A percentile compares a stretch with the other conserved stretches of the same genome.
Conservation (phyloP, 2,888 invertebrate genomes). For the Acleris literana region DNA sequence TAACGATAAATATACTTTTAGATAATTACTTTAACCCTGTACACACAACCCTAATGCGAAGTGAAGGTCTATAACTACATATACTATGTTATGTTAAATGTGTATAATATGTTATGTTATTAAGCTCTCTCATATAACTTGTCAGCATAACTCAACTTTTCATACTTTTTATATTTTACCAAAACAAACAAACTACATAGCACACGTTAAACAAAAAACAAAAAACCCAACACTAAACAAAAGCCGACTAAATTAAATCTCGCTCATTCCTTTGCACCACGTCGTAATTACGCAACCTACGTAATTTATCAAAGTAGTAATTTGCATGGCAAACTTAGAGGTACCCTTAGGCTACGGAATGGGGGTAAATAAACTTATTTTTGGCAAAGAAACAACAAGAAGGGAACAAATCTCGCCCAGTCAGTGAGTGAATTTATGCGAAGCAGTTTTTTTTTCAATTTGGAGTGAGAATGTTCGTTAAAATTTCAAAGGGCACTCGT, state of each 20-base stretch:
- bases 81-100: too few species aligned
- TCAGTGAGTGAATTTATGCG: slow-evolving; percentile 57
- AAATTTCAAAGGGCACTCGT: slow-evolving; percentile 63
- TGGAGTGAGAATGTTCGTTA: slow-evolving; percentile 60
- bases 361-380: slow-evolving; percentile 45
- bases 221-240: slow-evolving; percentile 6
- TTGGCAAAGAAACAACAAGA: slow-evolving; percentile 43
- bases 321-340: slow-evolving; percentile 56
- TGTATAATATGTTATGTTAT: too few species aligned
- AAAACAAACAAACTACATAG: too few species aligned
- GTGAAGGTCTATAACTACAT: too few species aligned
- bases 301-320: slow-evolving; percentile 56
- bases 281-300: slow-evolving; percentile 29
- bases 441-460: slow-evolving; percentile 71
- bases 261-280: slow-evolving; percentile 14
- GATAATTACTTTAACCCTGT: too few species aligned
- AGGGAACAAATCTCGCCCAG: slow-evolving; percentile 54
- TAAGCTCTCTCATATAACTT: too few species aligned
- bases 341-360: slow-evolving; percentile 42
- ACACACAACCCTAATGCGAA: too few species aligned
- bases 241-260: slow-evolving; percentile 25
- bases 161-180: too few species aligned
- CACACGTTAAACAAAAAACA: background rate
- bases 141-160: too few species aligned
- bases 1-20: too few species aligned